phyloP scores from a whole-genome alignment of 2,888 invertebrate species.

The Chirona hameri region DNA sequence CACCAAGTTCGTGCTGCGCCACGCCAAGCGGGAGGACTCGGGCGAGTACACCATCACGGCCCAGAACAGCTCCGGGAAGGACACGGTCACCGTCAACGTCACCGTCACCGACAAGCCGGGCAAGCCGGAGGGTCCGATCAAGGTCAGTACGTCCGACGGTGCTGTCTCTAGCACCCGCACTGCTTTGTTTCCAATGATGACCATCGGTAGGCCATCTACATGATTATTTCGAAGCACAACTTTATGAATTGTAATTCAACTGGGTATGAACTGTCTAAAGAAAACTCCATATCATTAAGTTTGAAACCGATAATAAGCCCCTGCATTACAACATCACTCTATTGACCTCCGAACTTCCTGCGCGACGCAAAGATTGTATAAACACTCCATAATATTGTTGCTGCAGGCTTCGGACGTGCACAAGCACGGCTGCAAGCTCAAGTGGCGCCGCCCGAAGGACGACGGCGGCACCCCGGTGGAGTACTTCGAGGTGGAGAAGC shows the following conservation, averaged over 20 bases:
- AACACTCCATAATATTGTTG: too few relatives aligned
- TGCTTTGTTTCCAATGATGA: too few relatives aligned
- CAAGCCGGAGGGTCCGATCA: slow-evolving; percentile 83
- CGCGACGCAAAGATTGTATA: too few relatives aligned
- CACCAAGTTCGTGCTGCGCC: slow-evolving; percentile 78
- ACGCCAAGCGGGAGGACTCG: slow-evolving; percentile 73
- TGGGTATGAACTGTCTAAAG: too few relatives aligned
- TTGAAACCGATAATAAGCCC: too few relatives aligned
- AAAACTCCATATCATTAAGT: too few relatives aligned
- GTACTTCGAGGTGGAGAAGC: slow-evolving; percentile 92
- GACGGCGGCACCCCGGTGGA: slow-evolving; percentile 93
- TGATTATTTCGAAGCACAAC: too few relatives aligned
- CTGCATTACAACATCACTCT: too few relatives aligned
- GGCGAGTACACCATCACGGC: slow-evolving; percentile 85
- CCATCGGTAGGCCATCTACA: too few relatives aligned
- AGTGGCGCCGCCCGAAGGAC: slow-evolving; percentile 93
- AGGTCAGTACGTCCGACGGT: slow-evolving; percentile 52
- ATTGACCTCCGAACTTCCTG: too few relatives aligned
- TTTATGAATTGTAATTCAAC: too few relatives aligned
- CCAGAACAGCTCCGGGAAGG: slow-evolving; percentile 81
- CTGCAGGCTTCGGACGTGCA: slow-evolving; percentile 70
- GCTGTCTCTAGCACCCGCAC: too few relatives aligned
- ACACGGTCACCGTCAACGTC: slow-evolving; percentile 74
- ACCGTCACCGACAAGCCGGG: slow-evolving; percentile 82
- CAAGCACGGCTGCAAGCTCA: slow-evolving; percentile 87